A percentile compares a stretch with the other conserved stretches of the same genome.
phyloP scores from a whole-genome alignment of 2,888 invertebrate genomes.

The Marasmarcha lunaedactyla region DNA sequence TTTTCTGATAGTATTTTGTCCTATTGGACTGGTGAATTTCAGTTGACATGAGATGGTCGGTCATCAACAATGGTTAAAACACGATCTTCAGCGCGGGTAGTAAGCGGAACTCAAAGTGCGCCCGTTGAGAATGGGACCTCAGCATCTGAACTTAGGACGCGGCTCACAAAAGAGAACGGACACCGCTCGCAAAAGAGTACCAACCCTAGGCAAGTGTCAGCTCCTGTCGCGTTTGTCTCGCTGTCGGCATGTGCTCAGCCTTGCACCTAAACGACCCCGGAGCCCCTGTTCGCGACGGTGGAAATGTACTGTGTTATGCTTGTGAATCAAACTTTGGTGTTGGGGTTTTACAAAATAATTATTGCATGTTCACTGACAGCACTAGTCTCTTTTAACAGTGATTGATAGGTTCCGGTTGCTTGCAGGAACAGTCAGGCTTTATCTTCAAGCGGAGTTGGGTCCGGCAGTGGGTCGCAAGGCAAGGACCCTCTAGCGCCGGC shows the following conservation, averaged over 20 bases:
- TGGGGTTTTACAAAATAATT: slow-evolving; percentile 19
- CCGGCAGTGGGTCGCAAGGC: slow-evolving; percentile 48
- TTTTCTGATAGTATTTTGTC: slow-evolving; percentile 45
- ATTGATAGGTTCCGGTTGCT: not conserved
- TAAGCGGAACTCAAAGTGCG: slow-evolving; percentile 46
- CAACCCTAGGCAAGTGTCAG: slow-evolving; percentile 59
- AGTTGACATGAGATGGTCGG: slow-evolving; percentile 67
- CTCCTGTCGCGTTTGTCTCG: slow-evolving; percentile 72
- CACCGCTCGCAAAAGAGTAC: slow-evolving; percentile 50
- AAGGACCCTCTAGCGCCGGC: slow-evolving; percentile 59
- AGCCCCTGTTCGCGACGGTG: slow-evolving; percentile 14
- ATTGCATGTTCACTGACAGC: not conserved
- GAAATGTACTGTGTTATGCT: slow-evolving; percentile 20
- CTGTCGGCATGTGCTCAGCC: slow-evolving; percentile 49
- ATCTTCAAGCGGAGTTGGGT: slow-evolving; percentile 39
- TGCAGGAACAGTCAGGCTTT: slow-evolving; percentile 56
- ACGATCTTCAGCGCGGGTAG: slow-evolving; percentile 68
- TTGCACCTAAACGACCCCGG: slow-evolving; percentile 25
- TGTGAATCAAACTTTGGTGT: slow-evolving; percentile 28
- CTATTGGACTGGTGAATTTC: slow-evolving; percentile 64
- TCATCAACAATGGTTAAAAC: slow-evolving; percentile 71
- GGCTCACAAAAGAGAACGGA: slow-evolving; percentile 53
- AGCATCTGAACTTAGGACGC: slow-evolving; percentile 51
- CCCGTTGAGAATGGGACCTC: slow-evolving; percentile 54
- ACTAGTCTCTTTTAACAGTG: too few relatives aligned